These are phyloP conservation scores for Rhyacophila evoluta DNA, from an alignment of 2,888 invertebrate species.

Conservation along the genomic window DNA sequence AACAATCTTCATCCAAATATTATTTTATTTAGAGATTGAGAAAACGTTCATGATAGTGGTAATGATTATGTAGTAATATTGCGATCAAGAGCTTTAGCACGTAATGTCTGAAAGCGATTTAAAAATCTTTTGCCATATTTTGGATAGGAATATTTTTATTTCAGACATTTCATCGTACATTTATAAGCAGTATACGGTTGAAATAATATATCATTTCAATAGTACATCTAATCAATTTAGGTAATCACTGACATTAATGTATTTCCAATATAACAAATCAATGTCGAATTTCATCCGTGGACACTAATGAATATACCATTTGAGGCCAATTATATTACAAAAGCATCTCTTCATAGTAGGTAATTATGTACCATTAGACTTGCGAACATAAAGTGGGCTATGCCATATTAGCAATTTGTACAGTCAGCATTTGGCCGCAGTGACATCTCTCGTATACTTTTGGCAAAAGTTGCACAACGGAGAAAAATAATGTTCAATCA, in stretches of 20 bases:
- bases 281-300: neutral
- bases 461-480: neutral
- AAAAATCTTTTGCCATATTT: no score
- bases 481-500: conserved; percentile 10
- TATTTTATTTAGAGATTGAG: no score
- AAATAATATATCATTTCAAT: neutral
- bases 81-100: no score
- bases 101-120: no score
- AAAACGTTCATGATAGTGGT: no score
- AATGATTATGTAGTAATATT: no score
- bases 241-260: neutral
- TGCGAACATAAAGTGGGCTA: neutral
- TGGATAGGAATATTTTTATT: no score
- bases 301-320: neutral
- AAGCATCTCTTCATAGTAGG: neutral
- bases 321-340: neutral
- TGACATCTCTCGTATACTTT: conserved; percentile 2
- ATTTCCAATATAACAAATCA: neutral
- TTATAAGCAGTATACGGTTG: no score
- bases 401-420: neutral
- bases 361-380: neutral
- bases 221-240: neutral
- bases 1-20: no score
- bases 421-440: conserved; percentile 5
- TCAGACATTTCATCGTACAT: no score